Base-by-base conservation (phyloP, 2,888 invertebrate genomes). In the Auanema freiburgensis region DNA sequence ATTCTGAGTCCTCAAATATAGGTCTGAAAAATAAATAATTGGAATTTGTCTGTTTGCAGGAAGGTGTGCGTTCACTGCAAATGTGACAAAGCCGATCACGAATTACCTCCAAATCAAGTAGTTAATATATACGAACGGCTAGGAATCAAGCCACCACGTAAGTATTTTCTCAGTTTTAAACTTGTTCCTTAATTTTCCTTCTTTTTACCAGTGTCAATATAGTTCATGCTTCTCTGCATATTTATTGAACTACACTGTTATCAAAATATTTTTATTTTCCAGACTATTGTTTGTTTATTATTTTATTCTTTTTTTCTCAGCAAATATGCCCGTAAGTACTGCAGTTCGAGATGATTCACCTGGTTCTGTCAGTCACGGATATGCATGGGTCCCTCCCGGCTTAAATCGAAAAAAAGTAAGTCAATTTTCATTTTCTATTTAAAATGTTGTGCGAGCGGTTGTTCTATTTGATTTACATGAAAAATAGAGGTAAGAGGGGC, bases 371-470 rank as follows among this genome's bases (percentile, higher is more conserved):
- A 71, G 74, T 14, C 79, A 80, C 59, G 81, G 81, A 49, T 89
- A 91, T 86, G 87, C 92, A 79, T 88, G 93, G 93, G 88, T 89
- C 81, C 88, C 90, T 83, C 86, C 90, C 79, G 88, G 90, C 81
- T 85, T 92, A 84, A 80, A 87, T 79, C 74, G 84, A 57, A 84
- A 85, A 65, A 87, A 88, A 87, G 87, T 87, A 24, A 46, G 21
- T 18, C 46, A 46, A 46, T 16, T 21, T 46, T 46, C 33, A 33
- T 33, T 33, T 33, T 33, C 4, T 33, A 33, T 33, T 33, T 33
- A 33, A 33, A 3, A 33, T 33, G 33, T 33, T 33, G 33, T 33
- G 33, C 8, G 8, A 33, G 33, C 33, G 33, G 33, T 33, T 33
- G 33, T 3, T 33, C 8, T 33, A 33, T 33, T 33, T 33, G 33